A percentile compares a stretch with the other conserved stretches of the same genome.
Evolutionary conservation across 2,888 invertebrate species (phyloP).

Genomic region (Sturmia bella): DNA sequence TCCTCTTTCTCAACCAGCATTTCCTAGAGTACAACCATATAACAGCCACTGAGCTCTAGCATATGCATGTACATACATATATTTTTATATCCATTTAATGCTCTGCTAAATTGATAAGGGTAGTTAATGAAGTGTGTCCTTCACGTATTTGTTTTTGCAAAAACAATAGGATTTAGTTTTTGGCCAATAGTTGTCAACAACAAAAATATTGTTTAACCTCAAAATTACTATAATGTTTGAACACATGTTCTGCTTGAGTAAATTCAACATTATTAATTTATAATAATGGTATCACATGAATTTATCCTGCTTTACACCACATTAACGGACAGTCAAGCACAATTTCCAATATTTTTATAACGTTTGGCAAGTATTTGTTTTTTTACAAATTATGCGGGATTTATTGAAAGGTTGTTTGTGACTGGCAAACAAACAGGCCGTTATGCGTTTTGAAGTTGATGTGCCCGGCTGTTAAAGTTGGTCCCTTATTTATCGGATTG

Average conservation of each 20-base stretch:
- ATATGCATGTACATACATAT: too few relatives aligned
- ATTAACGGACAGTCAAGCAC: conserved; percentile 51
- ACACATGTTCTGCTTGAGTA: conserved; percentile 50
- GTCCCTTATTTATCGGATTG: conserved; percentile 60
- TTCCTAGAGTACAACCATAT: neutral
- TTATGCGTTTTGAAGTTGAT: conserved; percentile 29
- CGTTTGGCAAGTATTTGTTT: neutral
- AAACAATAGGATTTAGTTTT: conserved; percentile 46
- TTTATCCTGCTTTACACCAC: conserved; percentile 22
- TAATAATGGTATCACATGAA: conserved; percentile 25
- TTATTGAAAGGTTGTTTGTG: neutral
- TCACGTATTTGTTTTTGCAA: conserved; percentile 6
- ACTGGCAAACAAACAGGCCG: conserved; percentile 14
- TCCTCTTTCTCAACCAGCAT: too few relatives aligned
- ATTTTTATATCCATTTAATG: neutral
- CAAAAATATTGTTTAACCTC: conserved; percentile 20
- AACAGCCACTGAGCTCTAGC: neutral
- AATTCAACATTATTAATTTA: conserved; percentile 21
- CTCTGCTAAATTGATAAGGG: conserved; percentile 1
- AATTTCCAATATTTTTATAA: conserved; percentile 10
- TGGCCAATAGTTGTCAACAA: conserved; percentile 35
- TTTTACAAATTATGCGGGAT: conserved; percentile 10
- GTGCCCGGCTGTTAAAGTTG: conserved; percentile 49
- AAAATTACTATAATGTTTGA: conserved; percentile 29
- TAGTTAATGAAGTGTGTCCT: conserved; percentile 42